Evolutionary conservation across 2,113 vertebrate species (phyloP).

Genomic region (Mirza zaza): DNA sequence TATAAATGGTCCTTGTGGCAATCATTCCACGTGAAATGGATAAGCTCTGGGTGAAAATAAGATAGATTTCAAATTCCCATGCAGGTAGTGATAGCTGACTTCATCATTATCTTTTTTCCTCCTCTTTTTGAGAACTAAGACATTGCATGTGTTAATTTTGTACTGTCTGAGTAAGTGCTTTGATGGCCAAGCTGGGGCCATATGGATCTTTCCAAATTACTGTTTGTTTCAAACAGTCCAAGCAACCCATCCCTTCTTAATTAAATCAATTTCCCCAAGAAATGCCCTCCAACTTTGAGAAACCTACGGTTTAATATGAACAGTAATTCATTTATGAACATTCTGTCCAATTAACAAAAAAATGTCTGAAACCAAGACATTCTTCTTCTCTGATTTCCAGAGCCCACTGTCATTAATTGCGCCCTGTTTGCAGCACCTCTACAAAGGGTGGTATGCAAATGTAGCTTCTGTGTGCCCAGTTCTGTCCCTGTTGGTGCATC

Average conservation of each 20-base stretch:
- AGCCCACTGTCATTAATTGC: background rate
- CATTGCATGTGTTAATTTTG: background rate
- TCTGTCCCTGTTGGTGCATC: background rate
- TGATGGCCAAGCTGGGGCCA: background rate
- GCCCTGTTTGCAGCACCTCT: background rate
- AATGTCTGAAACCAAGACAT: background rate
- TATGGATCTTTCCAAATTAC: background rate
- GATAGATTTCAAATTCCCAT: background rate
- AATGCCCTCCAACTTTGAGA: background rate
- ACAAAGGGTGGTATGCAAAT: background rate
- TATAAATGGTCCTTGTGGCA: background rate
- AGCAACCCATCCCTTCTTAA: background rate
- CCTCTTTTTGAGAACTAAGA: background rate
- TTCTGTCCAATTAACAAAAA: background rate
- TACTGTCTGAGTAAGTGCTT: background rate
- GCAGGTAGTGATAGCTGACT: background rate
- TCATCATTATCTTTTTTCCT: background rate
- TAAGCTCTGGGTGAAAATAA: background rate
- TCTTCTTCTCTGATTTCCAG: background rate
- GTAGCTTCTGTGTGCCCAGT: rapidly evolving
- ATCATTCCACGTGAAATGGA: background rate
- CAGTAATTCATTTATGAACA: background rate
- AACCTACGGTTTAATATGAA: background rate
- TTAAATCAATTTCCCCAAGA: background rate
- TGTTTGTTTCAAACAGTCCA: background rate